phyloP scores from a whole-genome alignment of 1,140 invertebrate genomes.

The Danaus melanippus region DNA sequence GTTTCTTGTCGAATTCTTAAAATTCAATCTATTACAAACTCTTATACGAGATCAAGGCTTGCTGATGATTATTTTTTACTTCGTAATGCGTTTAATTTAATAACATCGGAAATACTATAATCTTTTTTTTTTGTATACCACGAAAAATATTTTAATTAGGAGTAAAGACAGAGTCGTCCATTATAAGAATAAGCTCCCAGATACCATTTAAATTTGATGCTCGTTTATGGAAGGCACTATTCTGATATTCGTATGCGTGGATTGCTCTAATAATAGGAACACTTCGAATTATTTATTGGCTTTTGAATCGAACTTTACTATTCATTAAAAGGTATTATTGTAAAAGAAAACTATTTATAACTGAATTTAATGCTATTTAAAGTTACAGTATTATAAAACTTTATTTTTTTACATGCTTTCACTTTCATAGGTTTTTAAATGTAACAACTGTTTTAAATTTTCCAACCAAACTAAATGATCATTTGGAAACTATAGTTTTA shows the following conservation, averaged over 20 bases:
- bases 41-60: not conserved
- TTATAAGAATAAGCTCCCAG: constrained; percentile 7
- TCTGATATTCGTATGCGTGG: constrained; percentile 14
- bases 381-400: not conserved
- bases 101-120: no score
- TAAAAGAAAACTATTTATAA: not conserved
- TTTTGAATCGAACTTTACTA: constrained; percentile 8
- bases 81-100: no score
- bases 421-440: no score
- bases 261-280: constrained; percentile 7
- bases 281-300: constrained; percentile 12
- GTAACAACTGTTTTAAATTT: no score
- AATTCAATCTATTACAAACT: constrained; percentile 2
- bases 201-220: constrained; percentile 20
- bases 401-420: not conserved
- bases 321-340: constrained; percentile 6
- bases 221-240: constrained; percentile 14
- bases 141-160: no score
- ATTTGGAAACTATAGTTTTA: no score
- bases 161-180: not conserved
- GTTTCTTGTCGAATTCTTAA: constrained; percentile 6
- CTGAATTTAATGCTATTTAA: not conserved
- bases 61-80: not conserved
- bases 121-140: no score
- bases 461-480: no score